Base-by-base conservation (phyloP, 2,113 vertebrate species). In the Polyodon spathula region DNA sequence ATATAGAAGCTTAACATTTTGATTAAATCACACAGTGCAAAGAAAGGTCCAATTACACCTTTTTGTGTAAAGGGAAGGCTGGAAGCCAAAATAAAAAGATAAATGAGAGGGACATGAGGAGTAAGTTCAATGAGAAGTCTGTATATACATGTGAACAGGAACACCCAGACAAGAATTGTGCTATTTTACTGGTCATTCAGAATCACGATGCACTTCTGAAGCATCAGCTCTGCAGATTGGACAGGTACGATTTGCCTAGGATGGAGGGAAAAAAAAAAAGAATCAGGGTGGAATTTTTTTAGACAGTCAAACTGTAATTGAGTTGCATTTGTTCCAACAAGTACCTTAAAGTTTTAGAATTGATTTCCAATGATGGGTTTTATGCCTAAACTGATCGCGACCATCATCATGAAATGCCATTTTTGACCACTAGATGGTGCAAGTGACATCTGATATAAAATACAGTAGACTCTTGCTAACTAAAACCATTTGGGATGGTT, bases 211-310 rank as follows among this genome's bases (percentile, higher is more conserved):
- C 66, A 95, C 93, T 86, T 97, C 95, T 0, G 93, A 98, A 70
- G 95, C 93, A 73, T 98, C 94, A 61, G 95, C 95, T 88, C 95
- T 89, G 76, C 95, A 98, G 78, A 98, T 97, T 0, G 95, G 94
- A 76, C 95, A 98, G 65, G 94, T 98, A 68, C 95, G 88, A 81
- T 98, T 98, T 55, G 92, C 92, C 95, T 97, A 75, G 52, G 76
- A 56, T 4, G 62, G 56, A 57, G 8, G 42, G 37, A 40, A 63
- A 51, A 4, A 46, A 51, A 4, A 46, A 16, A 9, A 5, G 58
- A 27, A 39, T 6, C 12, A 4, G 0, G 4, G 10, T 17, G 1
- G 14, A 1, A 27, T 27, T 27, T 27, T 27, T 27, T 27, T 27
- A 27, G 27, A 27, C 27, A 27, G 27, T 27, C 27, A 27, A 27